Conservation (phyloP, 1,140 invertebrate genomes). For the Anoplolepis gracilipes region DNA sequence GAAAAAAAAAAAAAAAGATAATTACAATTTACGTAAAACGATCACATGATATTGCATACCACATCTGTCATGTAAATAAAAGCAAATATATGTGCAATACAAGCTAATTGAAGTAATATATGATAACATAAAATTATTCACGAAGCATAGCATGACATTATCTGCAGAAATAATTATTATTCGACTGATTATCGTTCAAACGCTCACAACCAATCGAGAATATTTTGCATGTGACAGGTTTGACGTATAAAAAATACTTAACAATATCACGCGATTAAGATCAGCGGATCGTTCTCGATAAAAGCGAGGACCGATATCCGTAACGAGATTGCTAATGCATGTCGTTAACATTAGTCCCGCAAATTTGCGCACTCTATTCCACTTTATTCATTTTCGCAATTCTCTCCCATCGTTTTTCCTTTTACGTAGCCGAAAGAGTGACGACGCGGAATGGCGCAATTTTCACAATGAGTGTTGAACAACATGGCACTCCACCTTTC, state of each 20-base stretch:
- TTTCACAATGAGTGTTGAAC: conserved; percentile 77
- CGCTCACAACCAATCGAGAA: background rate
- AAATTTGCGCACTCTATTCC: conserved; percentile 78
- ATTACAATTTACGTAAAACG: background rate
- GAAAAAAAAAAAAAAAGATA: background rate
- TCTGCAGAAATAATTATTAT: conserved; percentile 5
- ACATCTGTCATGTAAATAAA: background rate
- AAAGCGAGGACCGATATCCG: conserved; percentile 43
- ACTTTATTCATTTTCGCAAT: conserved; percentile 14
- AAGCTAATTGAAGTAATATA: background rate
- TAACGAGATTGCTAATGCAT: conserved; percentile 76
- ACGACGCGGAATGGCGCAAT: conserved; percentile 69
- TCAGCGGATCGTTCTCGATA: conserved; percentile 52
- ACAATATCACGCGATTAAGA: conserved; percentile 67
- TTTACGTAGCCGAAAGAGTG: conserved; percentile 43
- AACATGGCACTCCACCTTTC: background rate
- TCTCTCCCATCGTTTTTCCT: conserved; percentile 4
- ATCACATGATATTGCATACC: background rate
- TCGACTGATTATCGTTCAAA: background rate
- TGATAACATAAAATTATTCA: background rate
- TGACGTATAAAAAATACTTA: conserved; percentile 46
- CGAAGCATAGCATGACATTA: background rate
- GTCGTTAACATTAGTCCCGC: conserved; percentile 80
- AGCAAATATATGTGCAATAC: background rate
- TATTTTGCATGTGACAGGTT: conserved; percentile 51